Conservation (phyloP, 2,797 vertebrate species). For the Jordanella pulchra region DNA sequence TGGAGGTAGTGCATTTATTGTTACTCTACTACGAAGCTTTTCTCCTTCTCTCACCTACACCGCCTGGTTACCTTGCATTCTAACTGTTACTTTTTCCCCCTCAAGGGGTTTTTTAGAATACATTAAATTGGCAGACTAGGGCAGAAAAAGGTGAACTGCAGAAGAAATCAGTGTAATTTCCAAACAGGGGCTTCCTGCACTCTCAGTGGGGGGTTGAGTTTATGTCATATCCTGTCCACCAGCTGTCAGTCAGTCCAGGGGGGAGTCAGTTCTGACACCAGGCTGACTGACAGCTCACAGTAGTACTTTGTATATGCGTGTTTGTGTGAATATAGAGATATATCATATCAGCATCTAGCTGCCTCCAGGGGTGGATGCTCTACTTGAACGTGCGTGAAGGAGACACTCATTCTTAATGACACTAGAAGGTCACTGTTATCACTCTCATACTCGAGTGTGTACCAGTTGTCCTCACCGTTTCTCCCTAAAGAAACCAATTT, state of each 20-base stretch:
- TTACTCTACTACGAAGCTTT: not conserved
- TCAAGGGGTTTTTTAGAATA: not conserved
- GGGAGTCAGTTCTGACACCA: conserved; percentile 36
- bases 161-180: conserved; percentile 10
- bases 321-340: conserved; percentile 10
- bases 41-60: not conserved
- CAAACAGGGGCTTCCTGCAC: conserved; percentile 23
- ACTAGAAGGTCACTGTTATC: conserved; percentile 69
- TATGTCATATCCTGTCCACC: conserved; percentile 68
- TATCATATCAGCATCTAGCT: conserved; percentile 32
- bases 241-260: conserved; percentile 69
- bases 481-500: conserved; percentile 22
- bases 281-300: conserved; percentile 58
- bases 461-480: conserved; percentile 6
- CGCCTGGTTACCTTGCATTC: conserved; percentile 1
- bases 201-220: conserved; percentile 49
- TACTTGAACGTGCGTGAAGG: conserved; percentile 26
- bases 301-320: conserved; percentile 15
- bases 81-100: not conserved
- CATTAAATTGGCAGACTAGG: not conserved
- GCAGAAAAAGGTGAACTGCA: not conserved
- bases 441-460: conserved; percentile 36
- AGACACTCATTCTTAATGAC: conserved; percentile 60
- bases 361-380: conserved; percentile 35
- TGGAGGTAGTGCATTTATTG: not conserved